A percentile compares a stretch with the other conserved stretches of the same genome.
Evolutionary conservation across 2,888 invertebrate species (phyloP).

Genomic region (Andricus quercusramuli): DNA sequence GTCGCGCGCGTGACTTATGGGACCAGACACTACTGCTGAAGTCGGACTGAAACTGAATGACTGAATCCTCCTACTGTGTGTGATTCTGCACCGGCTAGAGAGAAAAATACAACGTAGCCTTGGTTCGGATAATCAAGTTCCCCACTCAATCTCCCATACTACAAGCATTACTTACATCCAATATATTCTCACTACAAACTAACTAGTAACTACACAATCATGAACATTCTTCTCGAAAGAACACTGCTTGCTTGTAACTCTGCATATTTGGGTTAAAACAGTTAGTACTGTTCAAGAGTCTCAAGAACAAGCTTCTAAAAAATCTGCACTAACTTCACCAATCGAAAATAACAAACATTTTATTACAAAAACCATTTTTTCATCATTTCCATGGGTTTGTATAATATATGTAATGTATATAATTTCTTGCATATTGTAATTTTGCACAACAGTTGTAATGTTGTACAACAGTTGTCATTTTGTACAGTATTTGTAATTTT

Average conservation of each 20-base stretch:
- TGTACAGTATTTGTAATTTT: no score
- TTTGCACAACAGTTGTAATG: no score
- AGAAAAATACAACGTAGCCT: slow-evolving; percentile 46
- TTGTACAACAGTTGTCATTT: no score
- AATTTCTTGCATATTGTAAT: no score
- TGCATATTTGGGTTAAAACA: slow-evolving; percentile 11
- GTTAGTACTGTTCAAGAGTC: not conserved
- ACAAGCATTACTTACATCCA: slow-evolving; percentile 21
- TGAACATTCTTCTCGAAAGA: slow-evolving; percentile 10
- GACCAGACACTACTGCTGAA: slow-evolving; percentile 2
- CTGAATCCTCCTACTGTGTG: slow-evolving; percentile 19
- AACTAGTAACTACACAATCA: slow-evolving; percentile 3
- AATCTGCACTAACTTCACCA: not conserved
- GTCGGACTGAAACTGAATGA: not conserved
- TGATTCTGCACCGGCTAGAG: slow-evolving; percentile 4
- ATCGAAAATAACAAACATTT: not conserved
- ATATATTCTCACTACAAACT: not conserved
- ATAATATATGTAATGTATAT: no score
- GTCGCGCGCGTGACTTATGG: not conserved
- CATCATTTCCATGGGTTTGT: no score
- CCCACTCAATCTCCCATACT: slow-evolving; percentile 30
- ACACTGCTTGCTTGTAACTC: slow-evolving; percentile 13
- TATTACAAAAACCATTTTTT: no score
- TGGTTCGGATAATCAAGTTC: slow-evolving; percentile 50
- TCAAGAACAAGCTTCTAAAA: not conserved